A percentile compares a stretch with the other conserved stretches of the same genome.
These are phyloP conservation scores for Dorcus parallelipipedus DNA, from an alignment of 2,888 invertebrate species.

Conservation along the genomic window DNA sequence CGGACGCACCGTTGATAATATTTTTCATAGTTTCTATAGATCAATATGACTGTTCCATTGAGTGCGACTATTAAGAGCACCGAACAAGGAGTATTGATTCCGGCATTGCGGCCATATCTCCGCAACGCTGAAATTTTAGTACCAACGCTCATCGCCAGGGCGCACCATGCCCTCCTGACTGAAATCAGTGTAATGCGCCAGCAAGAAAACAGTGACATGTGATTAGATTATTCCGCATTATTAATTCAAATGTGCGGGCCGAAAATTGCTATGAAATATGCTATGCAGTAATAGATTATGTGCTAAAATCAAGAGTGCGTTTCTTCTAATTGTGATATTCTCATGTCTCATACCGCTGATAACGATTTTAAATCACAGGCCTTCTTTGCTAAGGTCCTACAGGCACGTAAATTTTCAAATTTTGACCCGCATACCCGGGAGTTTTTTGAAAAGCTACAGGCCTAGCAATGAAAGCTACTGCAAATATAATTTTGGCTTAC, in stretches of 20 bases:
- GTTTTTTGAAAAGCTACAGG: slow-evolving; percentile 33
- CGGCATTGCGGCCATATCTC: slow-evolving; percentile 20
- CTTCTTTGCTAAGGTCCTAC: slow-evolving; percentile 19
- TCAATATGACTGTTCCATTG: slow-evolving; percentile 12
- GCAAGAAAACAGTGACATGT: slow-evolving; percentile 8
- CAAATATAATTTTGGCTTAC: slow-evolving; percentile 59
- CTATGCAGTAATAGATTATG: slow-evolving; percentile 25
- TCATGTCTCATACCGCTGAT: slow-evolving; percentile 30
- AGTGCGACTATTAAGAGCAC: neutral
- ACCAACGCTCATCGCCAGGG: slow-evolving; percentile 24
- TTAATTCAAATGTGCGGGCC: no score
- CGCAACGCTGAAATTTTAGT: slow-evolving; percentile 18
- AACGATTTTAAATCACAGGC: slow-evolving; percentile 27
- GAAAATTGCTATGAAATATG: slow-evolving; percentile 17
- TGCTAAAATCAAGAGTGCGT: slow-evolving; percentile 26
- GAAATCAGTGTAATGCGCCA: slow-evolving; percentile 11
- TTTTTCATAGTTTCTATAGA: slow-evolving; percentile 2
- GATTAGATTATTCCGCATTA: neutral
- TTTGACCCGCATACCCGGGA: slow-evolving; percentile 29
- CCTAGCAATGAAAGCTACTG: slow-evolving; percentile 56
- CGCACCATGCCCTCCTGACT: slow-evolving; percentile 18
- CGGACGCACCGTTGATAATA: no score
- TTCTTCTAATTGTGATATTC: slow-evolving; percentile 26
- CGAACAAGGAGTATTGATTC: slow-evolving; percentile 23
- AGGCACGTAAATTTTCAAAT: slow-evolving; percentile 16